phyloP scores from a whole-genome alignment of 92 coral and sea anemone genomes.

The Isaurus tuberculatus region DNA sequence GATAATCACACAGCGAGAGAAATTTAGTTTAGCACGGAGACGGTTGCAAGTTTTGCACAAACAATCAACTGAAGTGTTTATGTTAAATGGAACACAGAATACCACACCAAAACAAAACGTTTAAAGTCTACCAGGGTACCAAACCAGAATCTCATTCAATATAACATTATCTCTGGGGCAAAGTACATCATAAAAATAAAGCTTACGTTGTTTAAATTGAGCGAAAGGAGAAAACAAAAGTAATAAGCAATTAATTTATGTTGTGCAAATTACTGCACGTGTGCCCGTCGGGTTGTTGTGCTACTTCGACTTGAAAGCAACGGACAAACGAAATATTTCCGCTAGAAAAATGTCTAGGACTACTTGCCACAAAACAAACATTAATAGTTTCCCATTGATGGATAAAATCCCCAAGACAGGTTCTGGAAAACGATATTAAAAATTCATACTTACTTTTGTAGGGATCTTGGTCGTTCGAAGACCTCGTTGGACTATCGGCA shows the following conservation, averaged over 20 bases:
- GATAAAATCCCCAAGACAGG: constrained; percentile 54
- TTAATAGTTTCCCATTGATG: constrained; percentile 6
- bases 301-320: constrained; percentile 25
- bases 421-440: constrained; percentile 73
- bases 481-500: constrained; percentile 78
- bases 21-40: not conserved
- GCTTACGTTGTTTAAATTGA: constrained; percentile 41
- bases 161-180: constrained; percentile 1
- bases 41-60: not conserved
- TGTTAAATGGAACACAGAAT: constrained; percentile 3
- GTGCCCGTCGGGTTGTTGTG: constrained; percentile 48
- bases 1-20: constrained; percentile 16
- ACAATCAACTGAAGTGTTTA: constrained; percentile 13
- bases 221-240: constrained; percentile 69
- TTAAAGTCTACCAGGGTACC: not conserved
- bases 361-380: constrained; percentile 29
- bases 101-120: not conserved
- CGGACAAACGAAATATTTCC: not conserved
- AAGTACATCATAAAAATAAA: constrained; percentile 11
- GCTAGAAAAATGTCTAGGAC: not conserved
- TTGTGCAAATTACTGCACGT: constrained; percentile 94
- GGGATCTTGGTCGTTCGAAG: constrained; percentile 78
- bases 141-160: not conserved
- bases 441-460: constrained; percentile 87
- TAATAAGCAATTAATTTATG: constrained; percentile 79